Percentiles rank a stretch among this genome's conserved stretches.
phyloP scores from a whole-genome alignment of 2,113 vertebrate species.

The Triplophysa dalaica region DNA sequence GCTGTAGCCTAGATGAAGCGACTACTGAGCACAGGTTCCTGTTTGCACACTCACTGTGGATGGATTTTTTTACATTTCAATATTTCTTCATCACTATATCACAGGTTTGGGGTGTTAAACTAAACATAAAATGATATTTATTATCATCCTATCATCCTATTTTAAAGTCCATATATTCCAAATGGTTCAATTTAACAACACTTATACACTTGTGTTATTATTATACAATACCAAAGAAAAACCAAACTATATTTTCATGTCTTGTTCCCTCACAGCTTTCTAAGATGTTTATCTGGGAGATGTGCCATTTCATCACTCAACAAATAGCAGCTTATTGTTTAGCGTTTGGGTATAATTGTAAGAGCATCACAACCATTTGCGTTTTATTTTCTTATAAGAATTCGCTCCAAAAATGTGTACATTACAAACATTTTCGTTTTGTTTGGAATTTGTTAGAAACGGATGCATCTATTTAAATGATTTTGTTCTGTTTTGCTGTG shows the following conservation, averaged over 20 bases:
- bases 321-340: background rate
- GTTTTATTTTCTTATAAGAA: background rate
- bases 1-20: background rate
- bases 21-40: background rate
- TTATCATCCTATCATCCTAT: background rate
- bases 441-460: background rate
- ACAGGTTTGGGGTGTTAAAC: background rate
- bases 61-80: background rate
- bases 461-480: background rate
- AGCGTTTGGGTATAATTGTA: background rate
- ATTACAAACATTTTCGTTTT: too few species aligned
- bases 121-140: too few species aligned
- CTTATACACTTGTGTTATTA: too few species aligned
- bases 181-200: too few species aligned
- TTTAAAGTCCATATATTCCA: too few species aligned
- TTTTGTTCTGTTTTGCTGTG: background rate
- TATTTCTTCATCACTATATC: background rate
- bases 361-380: background rate
- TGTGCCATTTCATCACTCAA: background rate
- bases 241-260: too few species aligned
- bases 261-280: background rate
- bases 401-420: background rate
- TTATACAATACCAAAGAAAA: too few species aligned
- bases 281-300: background rate
- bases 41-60: slow-evolving; percentile 6